Evolutionary conservation across 2,113 vertebrate species (phyloP), one percentile per base, ranked within the genome.

Genomic region (Caloenas nicobarica): DNA sequence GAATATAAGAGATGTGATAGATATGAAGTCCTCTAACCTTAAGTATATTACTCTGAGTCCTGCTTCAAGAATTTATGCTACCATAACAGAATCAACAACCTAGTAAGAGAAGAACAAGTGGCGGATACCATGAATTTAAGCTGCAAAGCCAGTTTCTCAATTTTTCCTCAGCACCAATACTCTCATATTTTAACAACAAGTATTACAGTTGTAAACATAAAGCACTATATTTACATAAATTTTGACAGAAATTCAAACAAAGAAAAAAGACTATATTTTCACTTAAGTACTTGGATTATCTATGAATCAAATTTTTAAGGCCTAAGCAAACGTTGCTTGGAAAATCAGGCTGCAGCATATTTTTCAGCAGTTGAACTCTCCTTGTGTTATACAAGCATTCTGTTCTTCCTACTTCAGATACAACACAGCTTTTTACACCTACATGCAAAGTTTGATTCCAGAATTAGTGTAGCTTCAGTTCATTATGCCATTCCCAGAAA

Each of bases 361-460:
- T 86, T 50, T 80, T 58, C 58, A 89, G 58, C 36, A 87, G 26
- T 31, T 14, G 4, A 89, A 24, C 40, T 53, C 44, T 62, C 31
- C 38, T 31, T 33, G 17, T 44, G 61, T 86, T 81, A 71, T 6
- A 81, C 73, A 93, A 89, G 84, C 69, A 68, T 74, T 74, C 53
- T 87, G 91, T 53, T 91, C 84, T 72, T 86, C 53, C 65, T 89
- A 3, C 77, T 64, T 93, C 65, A 81, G 46, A 53, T 26, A 60
- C 38, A 74, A 88, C 69, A 91, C 19, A 78, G 64, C 10, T 84
- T 89, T 82, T 90, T 64, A 93, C 65, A 96, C 82, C 77, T 91
- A 95, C 89, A 42, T 42, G 42, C 33, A 42, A 81, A 83, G 11
- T 73, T 88, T 54, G 44, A 79, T 90, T 94, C 48, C 46, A 84